Conservation (phyloP, 2,888 invertebrate genomes). For the Leucania comma region DNA sequence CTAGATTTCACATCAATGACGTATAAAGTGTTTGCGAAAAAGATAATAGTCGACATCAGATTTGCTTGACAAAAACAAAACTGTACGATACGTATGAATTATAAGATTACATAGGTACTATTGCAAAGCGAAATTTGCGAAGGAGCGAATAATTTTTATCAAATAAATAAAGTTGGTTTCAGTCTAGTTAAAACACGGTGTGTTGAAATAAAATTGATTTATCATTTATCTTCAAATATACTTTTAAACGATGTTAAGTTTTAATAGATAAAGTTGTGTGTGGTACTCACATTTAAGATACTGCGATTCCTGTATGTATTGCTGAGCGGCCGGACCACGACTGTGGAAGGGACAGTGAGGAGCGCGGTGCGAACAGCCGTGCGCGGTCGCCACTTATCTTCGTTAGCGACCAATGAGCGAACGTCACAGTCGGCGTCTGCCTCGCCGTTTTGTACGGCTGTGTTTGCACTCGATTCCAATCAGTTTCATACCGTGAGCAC, state of each 20-base stretch:
- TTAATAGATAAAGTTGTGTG: constrained; percentile 9
- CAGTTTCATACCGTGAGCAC: constrained; percentile 7
- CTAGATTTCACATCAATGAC: background rate
- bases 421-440: constrained; percentile 48
- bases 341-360: constrained; percentile 52
- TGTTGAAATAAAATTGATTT: constrained; percentile 3
- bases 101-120: background rate
- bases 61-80: background rate
- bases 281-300: constrained; percentile 48
- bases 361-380: constrained; percentile 39
- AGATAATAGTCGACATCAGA: background rate
- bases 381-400: constrained; percentile 63
- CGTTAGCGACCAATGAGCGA: constrained; percentile 67
- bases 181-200: constrained; percentile 1
- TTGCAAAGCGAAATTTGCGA: constrained; percentile 13
- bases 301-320: constrained; percentile 30
- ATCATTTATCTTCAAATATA: background rate
- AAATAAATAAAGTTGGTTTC: constrained; percentile 4
- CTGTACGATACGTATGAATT: background rate
- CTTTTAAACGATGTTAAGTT: background rate
- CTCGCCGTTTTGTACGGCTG: constrained; percentile 33
- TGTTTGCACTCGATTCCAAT: constrained; percentile 49
- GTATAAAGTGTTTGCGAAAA: background rate
- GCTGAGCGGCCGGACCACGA: constrained; percentile 47
- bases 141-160: constrained; percentile 20